Conservation (phyloP, 2,888 invertebrate species). For the Lottia scabra region DNA sequence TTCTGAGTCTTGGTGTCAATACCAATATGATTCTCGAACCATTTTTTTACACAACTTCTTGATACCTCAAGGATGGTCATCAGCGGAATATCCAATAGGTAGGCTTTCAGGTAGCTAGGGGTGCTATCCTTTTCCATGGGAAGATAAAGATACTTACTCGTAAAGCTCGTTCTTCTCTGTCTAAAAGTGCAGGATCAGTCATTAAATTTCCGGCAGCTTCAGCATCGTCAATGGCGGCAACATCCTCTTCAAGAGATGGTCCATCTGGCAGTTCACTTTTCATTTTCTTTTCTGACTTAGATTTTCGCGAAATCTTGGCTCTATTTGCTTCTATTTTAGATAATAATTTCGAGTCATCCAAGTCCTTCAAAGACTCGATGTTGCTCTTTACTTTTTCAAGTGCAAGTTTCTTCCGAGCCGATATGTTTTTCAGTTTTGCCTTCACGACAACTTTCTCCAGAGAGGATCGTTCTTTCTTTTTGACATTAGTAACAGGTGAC, state of each 20-base stretch:
- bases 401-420: neutral
- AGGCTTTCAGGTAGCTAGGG: too few relatives aligned
- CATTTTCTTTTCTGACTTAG: neutral
- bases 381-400: neutral
- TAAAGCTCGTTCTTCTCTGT: conserved; percentile 43
- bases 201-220: conserved; percentile 27
- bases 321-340: neutral
- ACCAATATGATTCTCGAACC: too few relatives aligned
- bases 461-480: conserved; percentile 7
- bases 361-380: neutral
- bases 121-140: too few relatives aligned
- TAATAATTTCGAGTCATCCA: neutral
- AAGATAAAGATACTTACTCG: conserved; percentile 32
- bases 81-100: too few relatives aligned
- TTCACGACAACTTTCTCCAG: neutral
- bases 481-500: neutral
- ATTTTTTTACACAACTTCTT: too few relatives aligned
- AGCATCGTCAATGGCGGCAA: neutral
- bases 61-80: too few relatives aligned
- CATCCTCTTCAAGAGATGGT: neutral
- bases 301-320: neutral
- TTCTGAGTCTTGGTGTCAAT: too few relatives aligned
- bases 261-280: neutral
- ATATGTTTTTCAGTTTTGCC: neutral
- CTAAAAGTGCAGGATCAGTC: conserved; percentile 39